phyloP scores from a whole-genome alignment of 2,797 vertebrate species.

The Propithecus deckenii region DNA sequence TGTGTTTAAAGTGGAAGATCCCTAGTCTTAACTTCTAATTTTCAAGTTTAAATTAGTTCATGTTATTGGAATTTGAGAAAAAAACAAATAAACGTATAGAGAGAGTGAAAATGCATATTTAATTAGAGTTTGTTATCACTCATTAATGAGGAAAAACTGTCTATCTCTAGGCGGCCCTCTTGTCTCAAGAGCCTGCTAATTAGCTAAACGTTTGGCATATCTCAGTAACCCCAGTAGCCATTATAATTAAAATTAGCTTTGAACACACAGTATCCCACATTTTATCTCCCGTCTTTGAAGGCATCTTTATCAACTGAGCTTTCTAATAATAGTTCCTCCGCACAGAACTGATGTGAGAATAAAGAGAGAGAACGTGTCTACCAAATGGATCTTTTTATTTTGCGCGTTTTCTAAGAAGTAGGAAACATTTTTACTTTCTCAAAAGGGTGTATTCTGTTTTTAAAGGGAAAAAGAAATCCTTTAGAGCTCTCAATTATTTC shows the following conservation, averaged over 20 bases:
- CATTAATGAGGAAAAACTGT: constrained; percentile 56
- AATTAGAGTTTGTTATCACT: constrained; percentile 37
- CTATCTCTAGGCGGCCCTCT: constrained; percentile 55
- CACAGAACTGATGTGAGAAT: not conserved
- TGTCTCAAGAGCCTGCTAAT: constrained; percentile 68
- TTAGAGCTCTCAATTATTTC: not conserved
- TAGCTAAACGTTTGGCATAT: constrained; percentile 63
- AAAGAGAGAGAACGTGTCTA: not conserved
- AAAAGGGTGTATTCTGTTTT: constrained; percentile 24
- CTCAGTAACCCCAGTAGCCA: constrained; percentile 50
- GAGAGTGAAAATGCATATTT: not conserved
- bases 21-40: not conserved
- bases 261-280: not conserved
- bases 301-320: not conserved
- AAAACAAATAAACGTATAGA: constrained; percentile 12
- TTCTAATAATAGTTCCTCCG: constrained; percentile 19
- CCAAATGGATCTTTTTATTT: not conserved
- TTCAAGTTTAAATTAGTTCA: constrained; percentile 35
- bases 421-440: constrained; percentile 25
- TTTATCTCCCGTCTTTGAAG: constrained; percentile 48
- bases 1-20: constrained; percentile 22
- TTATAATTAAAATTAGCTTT: constrained; percentile 65
- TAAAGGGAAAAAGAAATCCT: not conserved
- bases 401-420: not conserved
- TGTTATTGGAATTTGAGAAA: constrained; percentile 29